Evolutionary conservation across 2,888 invertebrate genomes (phyloP).

Genomic region (Leptura quadrifasciata): DNA sequence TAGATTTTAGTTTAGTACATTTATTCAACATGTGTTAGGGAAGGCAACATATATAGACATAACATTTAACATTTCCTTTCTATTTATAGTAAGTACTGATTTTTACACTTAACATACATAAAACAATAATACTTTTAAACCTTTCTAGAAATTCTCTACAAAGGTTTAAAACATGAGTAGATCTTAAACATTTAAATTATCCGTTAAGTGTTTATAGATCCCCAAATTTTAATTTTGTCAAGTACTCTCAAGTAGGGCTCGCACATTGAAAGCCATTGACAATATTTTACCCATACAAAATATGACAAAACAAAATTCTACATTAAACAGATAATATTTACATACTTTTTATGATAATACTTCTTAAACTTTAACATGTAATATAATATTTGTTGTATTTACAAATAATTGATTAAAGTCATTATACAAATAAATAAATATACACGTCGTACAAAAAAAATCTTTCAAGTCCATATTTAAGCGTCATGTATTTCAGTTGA

Average conservation of each 20-base stretch:
- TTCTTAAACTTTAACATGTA: constrained; percentile 41
- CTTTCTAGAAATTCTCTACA: constrained; percentile 9
- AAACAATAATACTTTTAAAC: constrained; percentile 25
- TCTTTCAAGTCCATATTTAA: constrained; percentile 58
- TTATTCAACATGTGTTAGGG: constrained; percentile 58
- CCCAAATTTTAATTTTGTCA: constrained; percentile 50
- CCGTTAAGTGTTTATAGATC: constrained; percentile 14
- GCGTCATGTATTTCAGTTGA: constrained; percentile 58
- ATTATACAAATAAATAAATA: constrained; percentile 43
- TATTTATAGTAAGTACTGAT: constrained; percentile 19
- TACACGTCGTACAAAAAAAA: constrained; percentile 52
- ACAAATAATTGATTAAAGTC: constrained; percentile 39
- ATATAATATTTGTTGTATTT: constrained; percentile 40
- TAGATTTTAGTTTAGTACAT: constrained; percentile 45
- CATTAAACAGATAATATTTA: constrained; percentile 32
- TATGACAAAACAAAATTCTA: constrained; percentile 20
- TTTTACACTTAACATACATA: constrained; percentile 37
- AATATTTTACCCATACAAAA: constrained; percentile 39
- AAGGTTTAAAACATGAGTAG: constrained; percentile 26
- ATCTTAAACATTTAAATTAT: constrained; percentile 15
- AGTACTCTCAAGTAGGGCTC: constrained; percentile 68
- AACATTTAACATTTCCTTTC: constrained; percentile 54
- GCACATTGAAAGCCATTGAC: constrained; percentile 67
- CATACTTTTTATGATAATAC: constrained; percentile 24
- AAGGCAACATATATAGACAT: constrained; percentile 57